phyloP scores from a whole-genome alignment of 2,113 vertebrate genomes.

The Etia nguti region DNA sequence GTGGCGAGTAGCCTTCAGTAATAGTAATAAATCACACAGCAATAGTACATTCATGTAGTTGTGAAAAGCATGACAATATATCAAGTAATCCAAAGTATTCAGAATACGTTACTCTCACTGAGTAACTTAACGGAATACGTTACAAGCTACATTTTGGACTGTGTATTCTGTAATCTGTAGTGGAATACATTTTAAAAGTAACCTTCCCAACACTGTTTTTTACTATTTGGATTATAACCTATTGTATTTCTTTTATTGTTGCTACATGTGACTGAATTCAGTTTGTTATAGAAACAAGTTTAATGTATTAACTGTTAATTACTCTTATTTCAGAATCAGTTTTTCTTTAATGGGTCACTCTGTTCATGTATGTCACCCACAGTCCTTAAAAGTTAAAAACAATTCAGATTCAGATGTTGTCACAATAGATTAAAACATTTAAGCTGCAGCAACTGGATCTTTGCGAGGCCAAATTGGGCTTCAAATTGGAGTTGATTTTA shows the following conservation, averaged over 20 bases:
- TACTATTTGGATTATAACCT: not conserved
- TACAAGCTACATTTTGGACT: not conserved
- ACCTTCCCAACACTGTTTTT: not conserved
- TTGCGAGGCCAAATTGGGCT: not conserved
- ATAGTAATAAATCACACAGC: too few relatives aligned
- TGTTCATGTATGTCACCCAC: not conserved
- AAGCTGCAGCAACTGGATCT: not conserved
- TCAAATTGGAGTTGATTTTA: conserved; percentile 2
- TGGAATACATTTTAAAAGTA: not conserved
- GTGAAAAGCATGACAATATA: too few relatives aligned
- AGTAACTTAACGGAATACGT: too few relatives aligned
- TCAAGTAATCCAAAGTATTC: too few relatives aligned
- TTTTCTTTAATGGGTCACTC: not conserved
- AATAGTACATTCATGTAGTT: too few relatives aligned
- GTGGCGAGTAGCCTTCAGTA: too few relatives aligned
- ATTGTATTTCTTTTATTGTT: not conserved
- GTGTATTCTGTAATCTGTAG: not conserved
- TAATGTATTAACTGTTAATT: not conserved
- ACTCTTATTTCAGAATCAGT: not conserved
- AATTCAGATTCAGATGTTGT: not conserved
- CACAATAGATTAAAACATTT: not conserved
- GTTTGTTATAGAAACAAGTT: not conserved
- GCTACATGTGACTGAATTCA: not conserved
- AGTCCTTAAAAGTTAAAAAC: not conserved
- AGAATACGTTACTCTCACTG: too few relatives aligned